Evolutionary conservation across 1,140 invertebrate genomes (phyloP).

Genomic region (Caerostris extrusa): DNA sequence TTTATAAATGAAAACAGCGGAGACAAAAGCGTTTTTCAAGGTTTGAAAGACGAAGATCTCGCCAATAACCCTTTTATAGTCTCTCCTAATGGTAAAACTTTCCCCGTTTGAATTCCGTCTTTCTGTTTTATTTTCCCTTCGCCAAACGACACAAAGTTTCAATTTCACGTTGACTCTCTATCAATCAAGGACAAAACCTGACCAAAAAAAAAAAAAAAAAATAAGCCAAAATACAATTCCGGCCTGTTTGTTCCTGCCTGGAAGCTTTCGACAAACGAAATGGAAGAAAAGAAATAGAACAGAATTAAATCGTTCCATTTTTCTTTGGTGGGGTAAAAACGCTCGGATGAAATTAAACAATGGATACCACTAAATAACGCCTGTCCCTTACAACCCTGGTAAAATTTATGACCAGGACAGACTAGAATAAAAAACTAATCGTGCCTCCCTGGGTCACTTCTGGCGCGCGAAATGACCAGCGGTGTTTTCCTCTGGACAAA

Average conservation of each 20-base stretch:
- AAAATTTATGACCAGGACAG: neutral
- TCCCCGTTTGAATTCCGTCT: neutral
- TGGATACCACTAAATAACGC: neutral
- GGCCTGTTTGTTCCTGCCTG: neutral
- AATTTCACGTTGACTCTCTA: neutral
- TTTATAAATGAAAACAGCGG: neutral
- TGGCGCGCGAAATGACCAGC: neutral
- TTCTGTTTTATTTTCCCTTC: neutral
- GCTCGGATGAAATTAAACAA: neutral
- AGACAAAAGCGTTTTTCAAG: neutral
- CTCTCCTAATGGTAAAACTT: neutral
- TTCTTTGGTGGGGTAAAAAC: neutral
- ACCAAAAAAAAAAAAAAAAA: too few species aligned
- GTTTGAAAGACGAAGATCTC: neutral
- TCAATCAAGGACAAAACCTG: too few species aligned
- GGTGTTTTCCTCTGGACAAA: neutral
- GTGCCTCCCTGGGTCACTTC: neutral
- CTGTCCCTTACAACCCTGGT: too few species aligned
- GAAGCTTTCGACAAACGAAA: neutral
- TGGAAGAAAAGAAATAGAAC: neutral
- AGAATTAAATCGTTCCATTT: neutral
- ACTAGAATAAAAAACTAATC: neutral
- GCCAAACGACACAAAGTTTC: neutral
- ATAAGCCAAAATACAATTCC: neutral
- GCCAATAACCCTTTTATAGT: neutral